Conservation (phyloP, 2,113 vertebrate genomes). For the Perca flavescens region DNA sequence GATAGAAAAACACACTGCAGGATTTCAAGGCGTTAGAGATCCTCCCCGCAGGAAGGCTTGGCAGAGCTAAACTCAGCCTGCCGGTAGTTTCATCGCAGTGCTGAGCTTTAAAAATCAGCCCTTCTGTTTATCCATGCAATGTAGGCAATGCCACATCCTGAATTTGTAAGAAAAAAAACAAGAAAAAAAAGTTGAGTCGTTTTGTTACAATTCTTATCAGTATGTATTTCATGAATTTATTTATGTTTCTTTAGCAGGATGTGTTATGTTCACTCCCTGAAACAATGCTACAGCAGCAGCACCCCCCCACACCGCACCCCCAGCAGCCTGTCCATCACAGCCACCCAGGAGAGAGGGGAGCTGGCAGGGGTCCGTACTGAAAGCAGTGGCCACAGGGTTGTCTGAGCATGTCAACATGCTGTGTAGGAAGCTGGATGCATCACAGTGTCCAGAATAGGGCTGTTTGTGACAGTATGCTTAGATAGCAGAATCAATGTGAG, state of each 20-base stretch:
- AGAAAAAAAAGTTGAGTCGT: constrained; percentile 2
- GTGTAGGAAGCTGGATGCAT: constrained; percentile 10
- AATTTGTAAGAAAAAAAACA: constrained; percentile 35
- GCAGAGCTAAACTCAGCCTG: constrained; percentile 63
- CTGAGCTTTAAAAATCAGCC: constrained; percentile 52
- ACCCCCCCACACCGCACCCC: not conserved
- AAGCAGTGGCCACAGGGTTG: constrained; percentile 32
- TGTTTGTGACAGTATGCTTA: constrained; percentile 25
- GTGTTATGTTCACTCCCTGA: constrained; percentile 33
- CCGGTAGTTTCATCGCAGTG: constrained; percentile 59
- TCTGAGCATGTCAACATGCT: constrained; percentile 50
- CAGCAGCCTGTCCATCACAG: constrained; percentile 50
- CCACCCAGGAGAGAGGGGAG: constrained; percentile 37
- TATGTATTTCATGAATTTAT: constrained; percentile 70
- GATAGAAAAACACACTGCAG: constrained; percentile 58
- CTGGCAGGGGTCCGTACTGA: constrained; percentile 22
- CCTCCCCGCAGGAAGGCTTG: constrained; percentile 69
- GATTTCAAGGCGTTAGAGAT: constrained; percentile 65
- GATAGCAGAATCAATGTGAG: constrained; percentile 5
- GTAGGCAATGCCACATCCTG: constrained; percentile 48
- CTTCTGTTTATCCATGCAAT: constrained; percentile 60
- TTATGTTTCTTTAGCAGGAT: constrained; percentile 47
- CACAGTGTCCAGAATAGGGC: not conserved
- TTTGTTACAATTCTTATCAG: constrained; percentile 41
- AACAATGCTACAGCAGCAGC: not conserved